These are phyloP conservation scores for Empis stercorea DNA, from an alignment of 2,888 invertebrate genomes.

Conservation along the genomic window DNA sequence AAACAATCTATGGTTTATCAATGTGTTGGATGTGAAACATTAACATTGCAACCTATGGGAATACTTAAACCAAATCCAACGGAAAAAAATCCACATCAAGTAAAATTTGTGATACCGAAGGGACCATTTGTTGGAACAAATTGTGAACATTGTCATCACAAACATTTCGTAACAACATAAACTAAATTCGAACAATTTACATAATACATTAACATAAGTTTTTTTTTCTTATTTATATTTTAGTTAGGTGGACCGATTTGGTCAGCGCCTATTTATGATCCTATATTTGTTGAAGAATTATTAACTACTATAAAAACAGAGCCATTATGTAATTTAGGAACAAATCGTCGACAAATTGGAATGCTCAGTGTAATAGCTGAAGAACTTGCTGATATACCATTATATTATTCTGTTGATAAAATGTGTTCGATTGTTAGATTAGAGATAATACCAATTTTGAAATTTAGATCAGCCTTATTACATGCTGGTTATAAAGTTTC, in stretches of 20 bases:
- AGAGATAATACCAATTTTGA: conserved; percentile 54
- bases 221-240: too few relatives aligned
- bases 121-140: conserved; percentile 51
- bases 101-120: conserved; percentile 53
- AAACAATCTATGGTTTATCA: conserved; percentile 80
- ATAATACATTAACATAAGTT: too few relatives aligned
- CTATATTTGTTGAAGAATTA: conserved; percentile 58
- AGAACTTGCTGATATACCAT: conserved; percentile 71
- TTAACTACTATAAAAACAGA: conserved; percentile 39
- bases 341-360: conserved; percentile 63
- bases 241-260: conserved; percentile 91
- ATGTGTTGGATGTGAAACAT: conserved; percentile 80
- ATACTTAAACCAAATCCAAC: conserved; percentile 44
- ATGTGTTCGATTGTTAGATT: conserved; percentile 60
- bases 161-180: conserved; percentile 46
- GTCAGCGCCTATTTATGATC: conserved; percentile 74
- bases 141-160: conserved; percentile 66
- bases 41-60: conserved; percentile 65
- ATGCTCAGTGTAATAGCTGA: conserved; percentile 68
- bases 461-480: conserved; percentile 71
- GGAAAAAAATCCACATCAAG: conserved; percentile 42
- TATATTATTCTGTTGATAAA: conserved; percentile 76
- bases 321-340: conserved; percentile 43
- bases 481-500: conserved; percentile 87
- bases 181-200: too few relatives aligned